Conservation (phyloP, 1,140 invertebrate species). For the Nasonia vitripennis region DNA sequence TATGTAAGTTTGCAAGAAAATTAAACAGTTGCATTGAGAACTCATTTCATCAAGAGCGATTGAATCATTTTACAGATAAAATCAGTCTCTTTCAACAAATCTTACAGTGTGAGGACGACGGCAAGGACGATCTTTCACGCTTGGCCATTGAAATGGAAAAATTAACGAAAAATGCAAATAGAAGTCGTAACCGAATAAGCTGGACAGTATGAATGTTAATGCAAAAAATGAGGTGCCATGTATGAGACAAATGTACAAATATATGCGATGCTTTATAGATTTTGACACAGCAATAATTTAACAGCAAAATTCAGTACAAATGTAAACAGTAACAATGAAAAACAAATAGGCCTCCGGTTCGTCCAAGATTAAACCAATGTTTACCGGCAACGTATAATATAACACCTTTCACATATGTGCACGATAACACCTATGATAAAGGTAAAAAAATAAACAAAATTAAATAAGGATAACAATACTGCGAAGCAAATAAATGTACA, state of each 20-base stretch:
- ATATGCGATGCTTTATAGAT: neutral
- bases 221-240: conserved; percentile 36
- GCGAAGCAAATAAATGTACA: neutral
- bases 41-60: neutral
- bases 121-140: conserved; percentile 62
- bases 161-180: conserved; percentile 49
- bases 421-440: neutral
- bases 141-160: conserved; percentile 70
- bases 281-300: neutral
- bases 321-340: neutral
- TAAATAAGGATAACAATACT: neutral
- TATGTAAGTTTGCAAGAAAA: too few species aligned
- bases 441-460: neutral
- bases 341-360: neutral
- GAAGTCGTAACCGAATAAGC: conserved; percentile 27
- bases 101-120: conserved; percentile 15
- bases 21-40: neutral
- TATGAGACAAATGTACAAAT: conserved; percentile 41
- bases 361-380: neutral
- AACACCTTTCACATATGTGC: too few species aligned
- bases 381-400: too few species aligned
- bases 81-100: neutral
- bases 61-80: neutral
- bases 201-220: conserved; percentile 36
- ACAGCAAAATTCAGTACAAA: neutral